phyloP scores from a whole-genome alignment of 2,888 invertebrate genomes.

The Lobophora halterata region DNA sequence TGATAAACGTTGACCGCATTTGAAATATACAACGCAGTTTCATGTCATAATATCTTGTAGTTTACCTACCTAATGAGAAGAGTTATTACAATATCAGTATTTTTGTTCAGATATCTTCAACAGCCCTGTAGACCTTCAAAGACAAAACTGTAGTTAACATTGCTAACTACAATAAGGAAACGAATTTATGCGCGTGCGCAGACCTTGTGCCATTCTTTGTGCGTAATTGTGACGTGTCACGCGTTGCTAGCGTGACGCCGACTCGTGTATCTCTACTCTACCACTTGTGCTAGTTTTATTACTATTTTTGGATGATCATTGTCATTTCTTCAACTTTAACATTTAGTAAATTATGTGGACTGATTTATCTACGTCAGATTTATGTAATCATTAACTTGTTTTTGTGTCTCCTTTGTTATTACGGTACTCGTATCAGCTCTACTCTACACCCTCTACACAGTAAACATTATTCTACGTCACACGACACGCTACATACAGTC shows the following conservation, averaged over 20 bases:
- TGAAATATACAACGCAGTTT: neutral
- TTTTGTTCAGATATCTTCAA: no score
- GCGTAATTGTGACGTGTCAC: conserved; percentile 66
- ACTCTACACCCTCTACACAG: conserved; percentile 24
- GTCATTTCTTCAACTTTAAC: conserved; percentile 2
- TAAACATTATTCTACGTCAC: conserved; percentile 44
- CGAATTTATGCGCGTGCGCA: conserved; percentile 46
- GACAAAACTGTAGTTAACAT: conserved; percentile 12
- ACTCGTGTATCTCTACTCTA: conserved; percentile 23
- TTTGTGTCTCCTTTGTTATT: no score
- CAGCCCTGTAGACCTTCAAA: neutral
- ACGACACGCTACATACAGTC: conserved; percentile 29
- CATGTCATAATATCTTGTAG: no score
- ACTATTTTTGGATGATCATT: conserved; percentile 7
- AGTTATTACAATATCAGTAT: no score
- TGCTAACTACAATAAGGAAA: conserved; percentile 53
- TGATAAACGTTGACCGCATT: conserved; percentile 31
- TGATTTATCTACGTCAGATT: no score
- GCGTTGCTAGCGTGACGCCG: conserved; percentile 57
- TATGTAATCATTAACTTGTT: no score
- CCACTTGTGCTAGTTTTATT: conserved; percentile 22
- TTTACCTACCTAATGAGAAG: no score
- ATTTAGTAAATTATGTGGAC: neutral
- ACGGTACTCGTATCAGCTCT: conserved; percentile 26
- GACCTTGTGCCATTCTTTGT: conserved; percentile 44